phyloP scores from a whole-genome alignment of 2,888 invertebrate genomes.

The Cheilosia pagana region DNA sequence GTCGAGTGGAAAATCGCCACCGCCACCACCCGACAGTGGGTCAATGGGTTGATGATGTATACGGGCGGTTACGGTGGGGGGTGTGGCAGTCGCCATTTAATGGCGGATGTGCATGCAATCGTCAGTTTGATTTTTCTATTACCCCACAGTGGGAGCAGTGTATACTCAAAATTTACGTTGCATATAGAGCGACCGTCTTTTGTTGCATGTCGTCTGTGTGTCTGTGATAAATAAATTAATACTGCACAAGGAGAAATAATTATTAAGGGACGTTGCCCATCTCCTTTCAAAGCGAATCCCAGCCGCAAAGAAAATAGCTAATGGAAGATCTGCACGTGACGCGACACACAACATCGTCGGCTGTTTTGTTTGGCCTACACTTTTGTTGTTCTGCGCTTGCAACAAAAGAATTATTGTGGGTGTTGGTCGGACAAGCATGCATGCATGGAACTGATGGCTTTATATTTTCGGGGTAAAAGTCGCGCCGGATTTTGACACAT shows the following conservation, averaged over 20 bases:
- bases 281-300: slow-evolving; percentile 18
- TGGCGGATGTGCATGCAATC: slow-evolving; percentile 76
- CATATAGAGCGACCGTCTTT: neutral
- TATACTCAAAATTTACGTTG: slow-evolving; percentile 33
- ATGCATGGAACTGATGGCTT: slow-evolving; percentile 50
- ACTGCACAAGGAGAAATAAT: slow-evolving; percentile 56
- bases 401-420: slow-evolving; percentile 51
- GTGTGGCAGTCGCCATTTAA: slow-evolving; percentile 71
- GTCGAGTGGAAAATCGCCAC: slow-evolving; percentile 66
- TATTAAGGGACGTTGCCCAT: slow-evolving; percentile 60
- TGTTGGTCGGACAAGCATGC: neutral
- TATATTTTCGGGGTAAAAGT: slow-evolving; percentile 52
- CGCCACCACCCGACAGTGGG: slow-evolving; percentile 60
- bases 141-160: slow-evolving; percentile 18
- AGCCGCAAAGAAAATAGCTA: slow-evolving; percentile 63
- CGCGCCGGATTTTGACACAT: slow-evolving; percentile 57
- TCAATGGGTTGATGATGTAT: slow-evolving; percentile 71
- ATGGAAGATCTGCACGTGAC: slow-evolving; percentile 74
- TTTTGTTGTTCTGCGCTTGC: slow-evolving; percentile 35
- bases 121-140: slow-evolving; percentile 74
- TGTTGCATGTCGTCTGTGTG: slow-evolving; percentile 42
- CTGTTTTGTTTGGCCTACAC: slow-evolving; percentile 10
- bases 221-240: slow-evolving; percentile 67
- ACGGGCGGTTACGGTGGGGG: slow-evolving; percentile 40
- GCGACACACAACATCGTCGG: slow-evolving; percentile 53